Conservation (phyloP, 2,113 vertebrate species). For the Oceanites oceanicus region DNA sequence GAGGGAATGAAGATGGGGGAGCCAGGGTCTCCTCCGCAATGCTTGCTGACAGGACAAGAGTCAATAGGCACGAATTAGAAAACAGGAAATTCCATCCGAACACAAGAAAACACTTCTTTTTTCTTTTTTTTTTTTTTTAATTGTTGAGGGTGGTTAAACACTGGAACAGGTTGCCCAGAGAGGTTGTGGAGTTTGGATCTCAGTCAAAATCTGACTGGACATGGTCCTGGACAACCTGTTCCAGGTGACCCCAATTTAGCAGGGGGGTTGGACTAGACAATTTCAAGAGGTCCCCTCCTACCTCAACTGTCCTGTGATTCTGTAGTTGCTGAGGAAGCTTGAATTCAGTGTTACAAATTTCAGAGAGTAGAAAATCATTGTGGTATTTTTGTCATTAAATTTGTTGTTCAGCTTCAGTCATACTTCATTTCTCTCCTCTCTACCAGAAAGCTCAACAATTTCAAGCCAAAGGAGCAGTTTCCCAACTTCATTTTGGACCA, state of each 20-base stretch:
- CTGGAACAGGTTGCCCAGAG: not conserved
- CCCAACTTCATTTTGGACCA: constrained; percentile 87
- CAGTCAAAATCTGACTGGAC: not conserved
- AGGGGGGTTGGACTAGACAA: not conserved
- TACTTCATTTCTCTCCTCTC: not conserved
- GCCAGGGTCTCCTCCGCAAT: not conserved
- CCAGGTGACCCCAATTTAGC: not conserved
- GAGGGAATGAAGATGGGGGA: not conserved
- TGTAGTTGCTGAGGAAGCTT: not conserved
- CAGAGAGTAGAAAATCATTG: not conserved
- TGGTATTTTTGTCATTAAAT: not conserved
- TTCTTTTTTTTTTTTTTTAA: not conserved
- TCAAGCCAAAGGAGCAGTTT: constrained; percentile 85
- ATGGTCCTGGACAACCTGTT: accelerated
- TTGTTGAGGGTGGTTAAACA: not conserved
- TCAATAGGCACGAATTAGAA: not conserved
- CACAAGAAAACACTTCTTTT: not conserved
- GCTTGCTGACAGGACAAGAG: not conserved
- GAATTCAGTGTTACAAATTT: not conserved
- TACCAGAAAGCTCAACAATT: constrained; percentile 74
- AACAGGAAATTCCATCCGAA: not conserved
- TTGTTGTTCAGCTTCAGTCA: not conserved
- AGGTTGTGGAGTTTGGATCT: not conserved
- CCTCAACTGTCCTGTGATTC: not conserved
- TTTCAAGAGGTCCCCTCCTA: not conserved